These are phyloP conservation scores for Zosterops japonicus DNA, from an alignment of 2,113 vertebrate species.

Conservation along the genomic window DNA sequence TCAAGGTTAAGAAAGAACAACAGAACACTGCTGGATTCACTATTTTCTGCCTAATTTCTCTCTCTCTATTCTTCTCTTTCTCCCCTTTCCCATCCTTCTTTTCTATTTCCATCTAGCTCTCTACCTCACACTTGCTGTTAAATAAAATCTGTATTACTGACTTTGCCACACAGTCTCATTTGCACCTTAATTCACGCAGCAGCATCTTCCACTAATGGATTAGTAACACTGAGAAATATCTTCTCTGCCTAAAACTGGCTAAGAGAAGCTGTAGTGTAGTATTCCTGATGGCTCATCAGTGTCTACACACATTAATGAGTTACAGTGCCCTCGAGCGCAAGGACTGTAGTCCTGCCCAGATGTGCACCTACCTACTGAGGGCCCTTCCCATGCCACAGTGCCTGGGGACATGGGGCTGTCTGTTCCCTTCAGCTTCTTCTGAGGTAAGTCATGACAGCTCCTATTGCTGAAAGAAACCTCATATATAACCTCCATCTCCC, in stretches of 20 bases:
- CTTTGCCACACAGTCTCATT: rapidly evolving
- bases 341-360: neutral
- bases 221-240: neutral
- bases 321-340: neutral
- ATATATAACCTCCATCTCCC: neutral
- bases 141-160: neutral
- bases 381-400: rapidly evolving
- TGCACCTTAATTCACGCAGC: neutral
- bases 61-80: neutral
- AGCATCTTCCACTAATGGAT: neutral
- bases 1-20: neutral
- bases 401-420: neutral
- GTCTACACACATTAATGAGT: neutral
- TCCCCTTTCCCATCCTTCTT: neutral
- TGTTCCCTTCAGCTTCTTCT: neutral
- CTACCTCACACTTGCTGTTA: neutral
- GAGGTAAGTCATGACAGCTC: neutral
- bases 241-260: neutral
- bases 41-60: neutral
- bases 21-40: neutral
- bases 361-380: neutral
- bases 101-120: neutral
- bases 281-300: neutral
- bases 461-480: neutral
- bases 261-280: neutral